Evolutionary conservation across 2,888 invertebrate species (phyloP), one percentile per base, ranked within the genome.

Genomic region (Lacanobia oleracea): DNA sequence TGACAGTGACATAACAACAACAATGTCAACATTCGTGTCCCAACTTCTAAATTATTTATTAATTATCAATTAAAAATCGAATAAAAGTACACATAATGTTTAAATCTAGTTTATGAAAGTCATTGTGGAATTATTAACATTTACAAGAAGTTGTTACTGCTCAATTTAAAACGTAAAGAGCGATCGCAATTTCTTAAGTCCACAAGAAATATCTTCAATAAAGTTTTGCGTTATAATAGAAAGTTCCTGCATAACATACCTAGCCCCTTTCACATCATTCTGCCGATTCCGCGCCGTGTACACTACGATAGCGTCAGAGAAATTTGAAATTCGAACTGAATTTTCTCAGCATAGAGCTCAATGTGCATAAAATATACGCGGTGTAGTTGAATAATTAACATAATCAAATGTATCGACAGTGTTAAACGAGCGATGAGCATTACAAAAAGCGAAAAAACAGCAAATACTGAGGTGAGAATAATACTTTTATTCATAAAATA

Each of bases 261-360:
- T 40, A 33, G 14, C 65, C 64, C 62, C 79, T 84, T 82, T 75
- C 85, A 82, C 82, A 71, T 71, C 45, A 64, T 66, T 67, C 65
- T 18, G 45, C 48, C 50, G 62, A 67, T 68, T 67, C 62, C 56
- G 50, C 27, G 66, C 59, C 2, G 72, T 62, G 68, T 59, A 45
- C 56, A 64, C 62, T 63, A 53, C 74, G 51, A 64, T 73, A 64
- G 56, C 23, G 59, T 67, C 40, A 68, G 59, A 63, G 54, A 23
- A 75, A 72, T 83, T 73, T 62, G 40, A 63, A 75, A 73, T 53
- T 67, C 10, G 54, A 67, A 33, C 45, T 67, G 37, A 72, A 57
- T 72, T 69, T 67, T 63, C 64, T 54, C 51, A 37, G 57, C 50
- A 16, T 57, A 40, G 3, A 65, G 67, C 63, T 65, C 33, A 12